These are phyloP conservation scores for Bergia puertoricense DNA, from an alignment of 92 coral and sea anemone species.

Conservation along the genomic window DNA sequence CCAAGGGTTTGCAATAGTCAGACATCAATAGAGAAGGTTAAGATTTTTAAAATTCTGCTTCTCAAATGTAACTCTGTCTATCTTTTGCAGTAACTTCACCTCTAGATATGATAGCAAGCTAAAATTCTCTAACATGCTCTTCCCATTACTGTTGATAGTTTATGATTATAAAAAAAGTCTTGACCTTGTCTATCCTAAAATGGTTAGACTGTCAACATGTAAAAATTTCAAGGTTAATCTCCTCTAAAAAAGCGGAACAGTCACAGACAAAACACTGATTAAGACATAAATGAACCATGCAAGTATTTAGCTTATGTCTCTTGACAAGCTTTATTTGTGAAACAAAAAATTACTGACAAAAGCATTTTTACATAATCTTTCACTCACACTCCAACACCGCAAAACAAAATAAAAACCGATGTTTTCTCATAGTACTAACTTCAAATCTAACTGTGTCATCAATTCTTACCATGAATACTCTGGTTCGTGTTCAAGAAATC, in stretches of 20 bases:
- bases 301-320: neutral
- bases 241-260: neutral
- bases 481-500: conserved; percentile 42
- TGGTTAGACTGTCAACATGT: neutral
- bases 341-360: neutral
- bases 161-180: no score
- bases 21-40: no score
- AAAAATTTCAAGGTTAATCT: no score
- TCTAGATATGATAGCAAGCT: no score
- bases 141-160: no score
- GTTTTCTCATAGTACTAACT: neutral
- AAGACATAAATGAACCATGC: neutral
- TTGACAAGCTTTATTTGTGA: neutral
- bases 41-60: no score
- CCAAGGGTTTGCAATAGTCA: no score
- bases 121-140: no score
- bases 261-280: neutral
- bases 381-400: neutral
- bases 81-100: no score
- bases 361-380: no score
- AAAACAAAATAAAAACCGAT: neutral
- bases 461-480: conserved; percentile 17
- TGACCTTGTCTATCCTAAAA: no score
- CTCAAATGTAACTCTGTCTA: no score
- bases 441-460: neutral